These are phyloP conservation scores for Coccyzus lansbergi DNA, from an alignment of 2,797 vertebrate genomes.

Conservation along the genomic window DNA sequence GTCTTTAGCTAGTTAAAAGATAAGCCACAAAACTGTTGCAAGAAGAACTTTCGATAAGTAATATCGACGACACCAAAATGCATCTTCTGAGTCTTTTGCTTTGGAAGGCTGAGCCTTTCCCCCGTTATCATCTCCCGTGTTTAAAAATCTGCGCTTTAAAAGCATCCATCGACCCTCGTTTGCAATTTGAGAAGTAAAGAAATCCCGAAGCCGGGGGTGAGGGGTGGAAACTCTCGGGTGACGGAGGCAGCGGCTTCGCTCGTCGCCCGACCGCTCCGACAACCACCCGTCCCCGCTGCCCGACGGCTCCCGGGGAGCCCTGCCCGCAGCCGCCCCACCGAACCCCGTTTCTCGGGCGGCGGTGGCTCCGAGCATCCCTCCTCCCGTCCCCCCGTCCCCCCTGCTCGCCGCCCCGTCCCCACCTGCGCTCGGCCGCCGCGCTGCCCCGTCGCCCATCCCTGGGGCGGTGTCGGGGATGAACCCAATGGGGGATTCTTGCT, in stretches of 20 bases:
- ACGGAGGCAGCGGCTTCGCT: not conserved
- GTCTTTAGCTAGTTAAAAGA: not conserved
- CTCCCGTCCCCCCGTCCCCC: no score
- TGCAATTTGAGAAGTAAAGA: not conserved
- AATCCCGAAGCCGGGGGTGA: not conserved
- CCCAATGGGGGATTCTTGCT: no score
- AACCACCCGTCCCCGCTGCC: not conserved
- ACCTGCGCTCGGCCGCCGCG: slow-evolving; percentile 16
- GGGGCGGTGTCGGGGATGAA: not conserved
- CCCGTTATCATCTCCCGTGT: not conserved
- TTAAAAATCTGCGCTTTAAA: not conserved
- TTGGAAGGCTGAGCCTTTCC: not conserved
- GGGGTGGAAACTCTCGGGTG: not conserved
- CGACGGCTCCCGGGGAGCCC: not conserved
- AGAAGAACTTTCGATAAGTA: not conserved
- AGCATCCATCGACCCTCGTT: not conserved
- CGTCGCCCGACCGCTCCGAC: not conserved
- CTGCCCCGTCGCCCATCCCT: slow-evolving; percentile 17
- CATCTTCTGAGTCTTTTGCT: not conserved
- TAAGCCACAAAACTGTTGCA: not conserved
- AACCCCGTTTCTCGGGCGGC: no score
- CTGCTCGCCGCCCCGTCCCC: not conserved
- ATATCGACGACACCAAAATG: not conserved
- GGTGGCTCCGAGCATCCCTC: no score
- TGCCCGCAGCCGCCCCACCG: not conserved